phyloP scores from a whole-genome alignment of 1,140 invertebrate species.

The Charaxes varanes region DNA sequence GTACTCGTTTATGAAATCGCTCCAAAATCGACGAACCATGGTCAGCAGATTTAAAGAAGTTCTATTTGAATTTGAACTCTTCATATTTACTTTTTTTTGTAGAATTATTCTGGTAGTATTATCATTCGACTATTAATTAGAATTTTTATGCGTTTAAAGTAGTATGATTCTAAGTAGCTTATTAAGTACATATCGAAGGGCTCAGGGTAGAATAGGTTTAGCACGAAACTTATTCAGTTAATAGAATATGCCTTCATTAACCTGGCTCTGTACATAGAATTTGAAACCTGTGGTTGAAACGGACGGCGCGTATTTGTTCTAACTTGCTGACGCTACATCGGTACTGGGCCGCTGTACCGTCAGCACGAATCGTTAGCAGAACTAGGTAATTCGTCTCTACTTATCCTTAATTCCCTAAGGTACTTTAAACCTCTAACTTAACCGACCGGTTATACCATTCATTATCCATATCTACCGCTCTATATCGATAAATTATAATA shows the following conservation, averaged over 20 bases:
- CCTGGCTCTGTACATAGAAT: conserved; percentile 19
- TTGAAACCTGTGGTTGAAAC: conserved; percentile 27
- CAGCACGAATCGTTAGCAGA: conserved; percentile 32
- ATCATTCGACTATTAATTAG: too few species aligned
- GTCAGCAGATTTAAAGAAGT: too few species aligned
- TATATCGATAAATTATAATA: conserved; percentile 43
- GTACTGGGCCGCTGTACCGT: conserved; percentile 9
- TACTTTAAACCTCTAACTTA: conserved; percentile 50
- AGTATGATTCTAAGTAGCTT: too few species aligned
- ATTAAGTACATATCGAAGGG: too few species aligned
- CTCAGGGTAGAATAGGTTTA: neutral
- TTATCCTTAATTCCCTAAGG: conserved; percentile 42
- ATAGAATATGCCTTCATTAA: conserved; percentile 9
- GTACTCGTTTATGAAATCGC: too few species aligned
- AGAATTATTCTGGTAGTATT: too few species aligned
- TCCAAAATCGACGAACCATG: too few species aligned
- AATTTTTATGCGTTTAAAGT: too few species aligned
- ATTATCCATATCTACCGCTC: conserved; percentile 34
- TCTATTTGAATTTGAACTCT: too few species aligned
- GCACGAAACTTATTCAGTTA: neutral
- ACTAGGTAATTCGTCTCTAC: conserved; percentile 40
- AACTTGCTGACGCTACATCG: conserved; percentile 23
- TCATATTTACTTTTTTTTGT: too few species aligned
- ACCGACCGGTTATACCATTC: conserved; percentile 51
- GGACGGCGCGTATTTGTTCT: conserved; percentile 43